These are phyloP conservation scores for Etia nguti DNA, from an alignment of 2,113 vertebrate genomes.

Conservation along the genomic window DNA sequence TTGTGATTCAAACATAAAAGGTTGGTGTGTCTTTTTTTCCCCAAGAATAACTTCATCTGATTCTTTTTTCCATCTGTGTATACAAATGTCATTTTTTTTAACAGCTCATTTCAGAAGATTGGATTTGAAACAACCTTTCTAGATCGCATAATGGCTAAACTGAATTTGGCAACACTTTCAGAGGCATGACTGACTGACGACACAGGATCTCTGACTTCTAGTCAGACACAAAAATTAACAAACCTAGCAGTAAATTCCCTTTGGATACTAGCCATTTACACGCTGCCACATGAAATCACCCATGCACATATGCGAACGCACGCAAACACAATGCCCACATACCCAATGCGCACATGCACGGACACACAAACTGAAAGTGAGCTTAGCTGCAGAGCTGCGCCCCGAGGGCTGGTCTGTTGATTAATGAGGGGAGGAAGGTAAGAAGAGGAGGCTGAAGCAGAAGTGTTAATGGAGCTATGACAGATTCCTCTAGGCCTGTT, in stretches of 20 bases:
- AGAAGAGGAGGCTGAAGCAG: slow-evolving; percentile 57
- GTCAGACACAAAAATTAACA: not conserved
- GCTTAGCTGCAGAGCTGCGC: slow-evolving; percentile 45
- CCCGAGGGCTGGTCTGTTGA: slow-evolving; percentile 54
- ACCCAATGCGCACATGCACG: not conserved
- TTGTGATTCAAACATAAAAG: slow-evolving; percentile 50
- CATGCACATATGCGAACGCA: not conserved
- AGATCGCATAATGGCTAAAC: not conserved
- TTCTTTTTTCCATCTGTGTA: not conserved
- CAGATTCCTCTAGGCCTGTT: slow-evolving; percentile 58
- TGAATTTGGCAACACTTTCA: slow-evolving; percentile 9
- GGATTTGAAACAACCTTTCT: not conserved
- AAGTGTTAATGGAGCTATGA: slow-evolving; percentile 68
- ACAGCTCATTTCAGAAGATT: not conserved
- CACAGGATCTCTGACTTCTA: not conserved
- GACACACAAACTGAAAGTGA: slow-evolving; percentile 11
- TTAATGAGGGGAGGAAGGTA: slow-evolving; percentile 62
- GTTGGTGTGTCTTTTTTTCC: not conserved
- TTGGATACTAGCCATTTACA: not conserved
- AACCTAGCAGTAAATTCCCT: not conserved
- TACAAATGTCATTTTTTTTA: not conserved
- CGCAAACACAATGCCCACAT: not conserved
- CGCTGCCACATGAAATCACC: not conserved
- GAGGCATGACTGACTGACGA: not conserved
- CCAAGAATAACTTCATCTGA: slow-evolving; percentile 24